These are phyloP conservation scores for Lasioglossum oenotherae DNA, from an alignment of 2,888 invertebrate species.

Conservation along the genomic window DNA sequence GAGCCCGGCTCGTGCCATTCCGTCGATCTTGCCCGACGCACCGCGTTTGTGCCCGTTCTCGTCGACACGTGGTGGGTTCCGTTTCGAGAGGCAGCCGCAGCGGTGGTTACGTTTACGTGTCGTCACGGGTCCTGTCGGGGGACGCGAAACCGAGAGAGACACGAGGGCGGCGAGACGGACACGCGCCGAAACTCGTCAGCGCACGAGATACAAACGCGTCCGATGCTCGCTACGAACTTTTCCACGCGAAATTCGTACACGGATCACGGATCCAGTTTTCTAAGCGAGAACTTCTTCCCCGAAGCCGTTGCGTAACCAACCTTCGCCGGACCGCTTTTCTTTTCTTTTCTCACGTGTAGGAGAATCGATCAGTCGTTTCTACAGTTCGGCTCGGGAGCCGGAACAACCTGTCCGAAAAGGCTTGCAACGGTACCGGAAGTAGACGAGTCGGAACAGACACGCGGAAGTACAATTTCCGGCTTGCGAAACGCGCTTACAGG, in stretches of 20 bases:
- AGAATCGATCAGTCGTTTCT: background rate
- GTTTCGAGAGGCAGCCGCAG: conserved; percentile 9
- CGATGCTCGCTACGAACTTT: background rate
- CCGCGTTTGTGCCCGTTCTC: background rate
- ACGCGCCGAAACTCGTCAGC: background rate
- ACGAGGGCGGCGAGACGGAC: background rate
- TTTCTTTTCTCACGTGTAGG: conserved; percentile 5
- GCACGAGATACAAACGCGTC: background rate
- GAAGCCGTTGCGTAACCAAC: conserved; percentile 42
- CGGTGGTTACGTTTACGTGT: background rate
- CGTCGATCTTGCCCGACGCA: background rate
- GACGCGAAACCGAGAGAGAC: background rate
- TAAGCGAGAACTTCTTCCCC: conserved; percentile 24
- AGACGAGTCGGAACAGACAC: background rate
- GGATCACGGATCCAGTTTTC: conserved; percentile 5
- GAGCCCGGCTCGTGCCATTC: conserved; percentile 50
- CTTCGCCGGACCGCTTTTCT: conserved; percentile 27
- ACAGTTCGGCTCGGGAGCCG: background rate
- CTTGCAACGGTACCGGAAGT: background rate
- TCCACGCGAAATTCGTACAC: background rate
- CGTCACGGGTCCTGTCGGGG: background rate
- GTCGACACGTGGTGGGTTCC: conserved; percentile 37
- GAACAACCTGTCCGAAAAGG: background rate
- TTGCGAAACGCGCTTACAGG: background rate
- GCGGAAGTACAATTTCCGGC: background rate